Evolutionary conservation across 2,888 invertebrate genomes (phyloP).

Genomic region (Acanthoscelides obtectus): DNA sequence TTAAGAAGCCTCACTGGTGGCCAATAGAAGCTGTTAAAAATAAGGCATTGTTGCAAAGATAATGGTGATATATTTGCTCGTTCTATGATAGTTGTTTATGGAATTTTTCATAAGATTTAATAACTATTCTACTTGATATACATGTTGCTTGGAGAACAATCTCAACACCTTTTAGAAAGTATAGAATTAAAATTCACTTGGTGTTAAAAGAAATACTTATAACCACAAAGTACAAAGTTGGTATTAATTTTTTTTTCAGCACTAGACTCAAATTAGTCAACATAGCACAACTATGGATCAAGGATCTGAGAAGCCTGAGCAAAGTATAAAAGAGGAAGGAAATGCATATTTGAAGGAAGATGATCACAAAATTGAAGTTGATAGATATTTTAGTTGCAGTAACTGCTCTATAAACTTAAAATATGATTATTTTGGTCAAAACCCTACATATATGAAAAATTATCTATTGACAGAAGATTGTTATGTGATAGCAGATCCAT

Average conservation of each 20-base stretch:
- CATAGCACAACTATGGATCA: neutral
- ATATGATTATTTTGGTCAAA: constrained; percentile 70
- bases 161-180: no score
- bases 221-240: neutral
- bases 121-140: neutral
- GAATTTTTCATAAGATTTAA: neutral
- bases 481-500: constrained; percentile 83
- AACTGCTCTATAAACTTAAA: constrained; percentile 63
- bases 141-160: neutral
- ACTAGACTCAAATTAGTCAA: neutral
- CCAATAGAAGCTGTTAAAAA: constrained; percentile 67
- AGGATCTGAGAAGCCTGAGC: neutral
- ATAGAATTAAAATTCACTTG: no score
- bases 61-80: constrained; percentile 10
- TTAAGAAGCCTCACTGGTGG: constrained; percentile 77
- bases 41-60: constrained; percentile 41
- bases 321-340: constrained; percentile 7
- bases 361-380: constrained; percentile 32
- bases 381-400: constrained; percentile 57
- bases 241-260: neutral
- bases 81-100: no score
- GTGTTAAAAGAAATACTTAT: neutral
- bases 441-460: constrained; percentile 68
- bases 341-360: constrained; percentile 21
- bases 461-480: constrained; percentile 66